These are phyloP conservation scores for Diglossa cyanea DNA, from an alignment of 2,797 vertebrate genomes.

Conservation along the genomic window DNA sequence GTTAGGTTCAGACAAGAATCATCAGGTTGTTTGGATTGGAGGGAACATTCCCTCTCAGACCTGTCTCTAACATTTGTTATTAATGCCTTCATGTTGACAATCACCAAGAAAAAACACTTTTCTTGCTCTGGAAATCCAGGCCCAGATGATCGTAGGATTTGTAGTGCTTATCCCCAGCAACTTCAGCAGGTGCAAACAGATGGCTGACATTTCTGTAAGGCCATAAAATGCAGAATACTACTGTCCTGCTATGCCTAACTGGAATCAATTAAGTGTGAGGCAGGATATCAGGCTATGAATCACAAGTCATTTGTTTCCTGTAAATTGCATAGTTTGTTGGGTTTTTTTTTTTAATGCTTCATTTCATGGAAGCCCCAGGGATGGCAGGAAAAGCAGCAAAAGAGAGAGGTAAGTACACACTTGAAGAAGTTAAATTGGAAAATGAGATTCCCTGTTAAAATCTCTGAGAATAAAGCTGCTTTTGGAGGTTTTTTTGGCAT, in stretches of 20 bases:
- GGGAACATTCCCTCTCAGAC: background rate
- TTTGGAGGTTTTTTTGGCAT: background rate
- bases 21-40: background rate
- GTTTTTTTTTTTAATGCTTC: background rate
- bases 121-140: background rate
- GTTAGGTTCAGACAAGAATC: background rate
- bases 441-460: background rate
- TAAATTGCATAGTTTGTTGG: background rate
- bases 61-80: background rate
- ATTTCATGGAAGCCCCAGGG: background rate
- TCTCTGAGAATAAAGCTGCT: background rate
- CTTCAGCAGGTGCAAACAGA: slow-evolving; percentile 67
- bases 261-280: slow-evolving; percentile 36
- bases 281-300: slow-evolving; percentile 24
- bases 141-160: slow-evolving; percentile 6
- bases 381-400: background rate
- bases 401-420: background rate
- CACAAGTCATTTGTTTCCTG: slow-evolving; percentile 31
- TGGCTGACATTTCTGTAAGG: slow-evolving; percentile 66
- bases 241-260: slow-evolving; percentile 36
- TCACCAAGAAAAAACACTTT: background rate
- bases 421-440: background rate
- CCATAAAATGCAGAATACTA: slow-evolving; percentile 41
- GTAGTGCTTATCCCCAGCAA: background rate
- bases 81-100: background rate